Percentiles rank a stretch among this genome's conserved stretches.
phyloP scores from a whole-genome alignment of 1,140 invertebrate genomes.

The Temnothorax curvispinosus region DNA sequence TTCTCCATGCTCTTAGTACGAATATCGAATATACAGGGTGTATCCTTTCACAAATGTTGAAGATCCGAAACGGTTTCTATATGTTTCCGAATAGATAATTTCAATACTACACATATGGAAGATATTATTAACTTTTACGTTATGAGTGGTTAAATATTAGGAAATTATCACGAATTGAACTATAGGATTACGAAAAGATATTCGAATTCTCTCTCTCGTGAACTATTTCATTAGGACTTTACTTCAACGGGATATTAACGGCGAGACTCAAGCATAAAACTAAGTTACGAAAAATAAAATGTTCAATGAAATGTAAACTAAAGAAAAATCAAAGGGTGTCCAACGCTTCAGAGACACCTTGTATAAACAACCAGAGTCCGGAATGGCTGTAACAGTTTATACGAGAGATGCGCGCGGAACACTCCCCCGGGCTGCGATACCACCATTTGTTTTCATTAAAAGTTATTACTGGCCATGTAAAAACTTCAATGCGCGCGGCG shows the following conservation, averaged over 20 bases:
- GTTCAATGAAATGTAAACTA: slow-evolving; percentile 5
- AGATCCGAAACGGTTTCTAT: not conserved
- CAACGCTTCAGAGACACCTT: slow-evolving; percentile 23
- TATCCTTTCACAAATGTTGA: not conserved
- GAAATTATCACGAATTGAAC: not conserved
- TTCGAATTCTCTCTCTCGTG: not conserved
- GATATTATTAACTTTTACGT: not conserved
- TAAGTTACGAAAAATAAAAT: slow-evolving; percentile 3
- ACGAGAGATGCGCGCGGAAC: slow-evolving; percentile 41
- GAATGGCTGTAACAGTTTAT: slow-evolving; percentile 42
- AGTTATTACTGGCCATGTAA: slow-evolving; percentile 72
- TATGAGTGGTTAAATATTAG: no score
- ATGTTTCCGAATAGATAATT: not conserved
- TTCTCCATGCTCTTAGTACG: not conserved
- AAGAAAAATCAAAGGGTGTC: slow-evolving; percentile 19
- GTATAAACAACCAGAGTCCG: slow-evolving; percentile 15
- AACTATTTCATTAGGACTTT: not conserved
- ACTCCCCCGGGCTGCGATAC: slow-evolving; percentile 16
- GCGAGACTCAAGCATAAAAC: not conserved
- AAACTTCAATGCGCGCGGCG: slow-evolving; percentile 66
- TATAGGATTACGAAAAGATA: not conserved
- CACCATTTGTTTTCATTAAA: slow-evolving; percentile 73
- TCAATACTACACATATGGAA: not conserved
- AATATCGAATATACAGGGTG: not conserved
- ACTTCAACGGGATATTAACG: not conserved